Conservation (phyloP, 2,888 invertebrate genomes). For the Monopis laevigella region DNA sequence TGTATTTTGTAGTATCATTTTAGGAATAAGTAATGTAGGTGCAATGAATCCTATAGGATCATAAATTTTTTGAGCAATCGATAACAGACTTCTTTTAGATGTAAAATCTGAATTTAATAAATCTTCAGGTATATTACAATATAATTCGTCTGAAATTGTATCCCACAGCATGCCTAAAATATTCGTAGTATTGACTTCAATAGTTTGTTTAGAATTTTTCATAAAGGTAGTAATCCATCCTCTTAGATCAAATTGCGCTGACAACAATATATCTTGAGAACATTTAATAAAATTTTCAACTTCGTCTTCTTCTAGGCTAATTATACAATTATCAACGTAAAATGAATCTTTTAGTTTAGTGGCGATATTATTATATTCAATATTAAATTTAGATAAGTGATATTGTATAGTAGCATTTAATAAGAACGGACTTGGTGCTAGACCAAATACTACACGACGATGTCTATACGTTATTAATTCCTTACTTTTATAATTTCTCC, state of each 20-base stretch:
- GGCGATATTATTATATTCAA: background rate
- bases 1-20: conserved; percentile 1
- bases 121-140: conserved; percentile 6
- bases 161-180: conserved; percentile 3
- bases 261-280: background rate
- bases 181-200: background rate
- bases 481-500: background rate
- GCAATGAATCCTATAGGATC: conserved; percentile 7
- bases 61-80: conserved; percentile 9
- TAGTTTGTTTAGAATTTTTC: background rate
- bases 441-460: background rate
- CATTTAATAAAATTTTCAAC: conserved; percentile 3
- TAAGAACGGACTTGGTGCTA: conserved; percentile 6
- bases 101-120: conserved; percentile 1
- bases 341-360: conserved; percentile 1
- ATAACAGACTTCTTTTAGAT: conserved; percentile 1
- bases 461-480: background rate
- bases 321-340: conserved; percentile 4
- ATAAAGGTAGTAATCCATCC: conserved; percentile 3
- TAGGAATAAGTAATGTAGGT: conserved; percentile 3
- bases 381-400: conserved; percentile 2
- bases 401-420: conserved; percentile 5
- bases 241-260: conserved; percentile 3
- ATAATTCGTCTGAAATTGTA: conserved; percentile 1
- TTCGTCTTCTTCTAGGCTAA: conserved; percentile 4